These are phyloP conservation scores for Pocillopora damicornis DNA, from an alignment of 64 coral and sea anemone species.

Conservation along the genomic window DNA sequence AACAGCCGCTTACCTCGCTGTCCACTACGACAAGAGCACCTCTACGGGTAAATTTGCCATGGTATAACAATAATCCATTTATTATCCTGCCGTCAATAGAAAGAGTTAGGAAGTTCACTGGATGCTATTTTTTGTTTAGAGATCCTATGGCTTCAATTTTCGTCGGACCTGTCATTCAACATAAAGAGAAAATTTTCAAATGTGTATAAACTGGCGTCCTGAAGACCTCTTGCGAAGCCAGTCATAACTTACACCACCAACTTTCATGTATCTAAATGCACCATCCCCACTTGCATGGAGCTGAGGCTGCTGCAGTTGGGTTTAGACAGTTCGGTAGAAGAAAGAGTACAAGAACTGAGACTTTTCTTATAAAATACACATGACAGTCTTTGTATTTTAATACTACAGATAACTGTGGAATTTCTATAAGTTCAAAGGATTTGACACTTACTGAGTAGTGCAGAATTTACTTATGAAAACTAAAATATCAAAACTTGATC, in stretches of 20 bases:
- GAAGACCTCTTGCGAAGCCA: conserved; percentile 35
- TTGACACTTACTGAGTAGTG: too few relatives aligned
- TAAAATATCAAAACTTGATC: too few relatives aligned
- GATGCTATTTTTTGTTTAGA: conserved; percentile 28
- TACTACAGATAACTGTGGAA: not conserved
- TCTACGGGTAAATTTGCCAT: not conserved
- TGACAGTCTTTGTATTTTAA: not conserved
- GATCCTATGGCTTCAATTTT: conserved; percentile 39
- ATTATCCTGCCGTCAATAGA: conserved; percentile 2
- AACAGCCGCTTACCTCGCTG: not conserved
- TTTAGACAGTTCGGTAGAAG: not conserved
- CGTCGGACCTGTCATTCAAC: conserved; percentile 41
- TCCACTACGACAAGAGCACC: not conserved
- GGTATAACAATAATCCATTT: conserved; percentile 42
- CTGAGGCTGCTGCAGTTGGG: conserved; percentile 8
- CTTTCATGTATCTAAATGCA: conserved; percentile 19
- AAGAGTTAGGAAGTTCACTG: conserved; percentile 44
- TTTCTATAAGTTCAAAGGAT: too few relatives aligned
- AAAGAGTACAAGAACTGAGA: conserved; percentile 5
- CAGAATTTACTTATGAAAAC: too few relatives aligned
- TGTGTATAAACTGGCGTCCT: conserved; percentile 8
- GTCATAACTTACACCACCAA: conserved; percentile 37
- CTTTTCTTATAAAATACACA: not conserved
- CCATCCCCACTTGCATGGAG: conserved; percentile 9
- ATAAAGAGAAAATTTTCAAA: conserved; percentile 33